Percentiles rank a stretch among this genome's conserved stretches.
Conservation (phyloP, 2,113 vertebrate genomes). For the Myanophis thanlyinensis region DNA sequence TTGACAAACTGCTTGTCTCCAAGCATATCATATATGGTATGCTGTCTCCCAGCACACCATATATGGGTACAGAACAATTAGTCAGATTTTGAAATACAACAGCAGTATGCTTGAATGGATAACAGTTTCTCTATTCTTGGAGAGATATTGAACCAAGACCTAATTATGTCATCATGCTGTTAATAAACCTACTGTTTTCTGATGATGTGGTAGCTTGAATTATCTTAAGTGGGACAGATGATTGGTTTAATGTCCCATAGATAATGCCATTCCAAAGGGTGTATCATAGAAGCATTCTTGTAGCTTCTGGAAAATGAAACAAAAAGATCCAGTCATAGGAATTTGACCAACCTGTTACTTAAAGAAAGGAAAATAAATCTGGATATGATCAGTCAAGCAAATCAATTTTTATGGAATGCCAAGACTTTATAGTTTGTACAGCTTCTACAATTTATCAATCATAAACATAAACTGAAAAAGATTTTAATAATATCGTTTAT, state of each 20-base stretch:
- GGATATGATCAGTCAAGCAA: background rate
- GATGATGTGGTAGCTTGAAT: background rate
- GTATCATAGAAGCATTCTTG: background rate
- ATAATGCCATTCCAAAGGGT: background rate
- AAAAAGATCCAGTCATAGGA: conserved; percentile 10
- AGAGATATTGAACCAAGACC: background rate
- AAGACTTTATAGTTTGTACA: background rate
- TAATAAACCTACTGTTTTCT: conserved; percentile 1
- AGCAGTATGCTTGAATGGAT: background rate
- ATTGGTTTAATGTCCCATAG: background rate
- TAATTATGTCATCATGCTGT: background rate
- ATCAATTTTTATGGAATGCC: background rate
- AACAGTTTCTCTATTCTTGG: conserved; percentile 21
- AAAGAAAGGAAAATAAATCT: conserved; percentile 2
- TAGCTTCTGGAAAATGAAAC: background rate
- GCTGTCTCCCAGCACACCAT: too few relatives aligned
- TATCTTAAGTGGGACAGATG: background rate
- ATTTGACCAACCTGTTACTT: background rate
- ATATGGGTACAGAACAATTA: too few relatives aligned
- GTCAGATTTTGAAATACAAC: background rate
- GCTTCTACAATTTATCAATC: background rate
- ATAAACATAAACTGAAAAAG: background rate
- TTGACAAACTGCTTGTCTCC: too few relatives aligned
- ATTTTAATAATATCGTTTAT: background rate
- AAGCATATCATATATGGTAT: too few relatives aligned